Evolutionary conservation across 2,888 invertebrate genomes (phyloP), one percentile per base, ranked within the genome.

Genomic region (Caradrina clavipalpis): DNA sequence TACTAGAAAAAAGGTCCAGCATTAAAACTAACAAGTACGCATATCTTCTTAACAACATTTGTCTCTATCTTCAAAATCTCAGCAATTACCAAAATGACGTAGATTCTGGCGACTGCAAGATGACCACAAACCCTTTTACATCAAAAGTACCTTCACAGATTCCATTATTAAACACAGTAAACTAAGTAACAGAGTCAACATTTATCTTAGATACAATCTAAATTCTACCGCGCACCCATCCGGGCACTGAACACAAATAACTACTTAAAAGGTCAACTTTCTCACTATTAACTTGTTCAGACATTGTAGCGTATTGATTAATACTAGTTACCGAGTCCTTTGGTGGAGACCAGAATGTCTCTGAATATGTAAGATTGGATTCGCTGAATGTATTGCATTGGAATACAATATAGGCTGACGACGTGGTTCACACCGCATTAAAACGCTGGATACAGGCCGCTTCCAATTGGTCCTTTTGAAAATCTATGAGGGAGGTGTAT

Each of bases 231-330:
- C 73, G 66, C 81, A 80, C 76, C 73, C 78, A 85, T 85, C 84
- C 82, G 74, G 76, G 70, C 51, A 17, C 62, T 65, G 68, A 64
- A 81, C 85, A 85, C 84, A 85, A 78, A 76, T 77, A 79, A 70
- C 80, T 83, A 80, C 80, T 83, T 83, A 79, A 84, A 85, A 83
- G 83, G 84, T 84, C 80, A 85, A 71, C 85, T 85, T 85, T 85
- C 84, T 65, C 74, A 58, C 82, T 80, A 83, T 85, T 85, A 85
- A 84, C 83, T 80, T 78, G 81, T 85, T 64, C 66, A 55, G 71
- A 57, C 56, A 49, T 49, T 31, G 56, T 21, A 10, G 67, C 55
- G 56, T 72, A 57, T 59, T 51, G 22, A 65, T 63, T 47, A 63
- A 72, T 66, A 45, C 45, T 17, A 15, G n/a, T 62, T 22, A 11